Evolutionary conservation across 2,113 vertebrate species (phyloP), one percentile per base, ranked within the genome.

Genomic region (Manacus vitellinus): DNA sequence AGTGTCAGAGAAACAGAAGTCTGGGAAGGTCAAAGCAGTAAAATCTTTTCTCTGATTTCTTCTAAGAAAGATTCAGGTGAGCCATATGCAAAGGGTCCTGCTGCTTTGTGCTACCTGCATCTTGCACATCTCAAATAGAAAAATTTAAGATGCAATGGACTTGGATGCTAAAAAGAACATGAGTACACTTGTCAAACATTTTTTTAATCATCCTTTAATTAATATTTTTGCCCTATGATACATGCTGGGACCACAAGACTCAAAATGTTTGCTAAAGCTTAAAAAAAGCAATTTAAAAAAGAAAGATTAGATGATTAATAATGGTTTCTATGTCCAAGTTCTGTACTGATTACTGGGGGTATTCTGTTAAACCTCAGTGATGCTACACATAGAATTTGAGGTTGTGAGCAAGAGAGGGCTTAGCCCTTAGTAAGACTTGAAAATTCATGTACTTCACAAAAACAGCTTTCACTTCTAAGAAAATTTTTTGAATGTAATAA

Each of bases 1-100:
- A 55, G 62, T 92, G 25, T 91, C 79, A 73, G 25, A 85, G 84
- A 92, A 70, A 74, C 62, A 82, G 89, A 96, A 92, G 63, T 90
- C 71, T 86, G n/a, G 23, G 39, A 94, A 90, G 68, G 92, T 97
- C 79, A 95, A 94, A 96, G 95, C 85, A 88, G 62, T 78, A 88
- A 92, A 95, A 77, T 89, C 73, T 49, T 76, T 72, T 80, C 63
- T 89, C 24, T 5, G 12, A 28, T 73, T 58, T 61, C 37, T 89
- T 95, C 77, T 52, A 30, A 74, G 72, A 28, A 27, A 71, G 67
- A 77, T 35, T 63, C 52, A 37, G 44, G 68, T 37, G 18, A 92
- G 46, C 63, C 33, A 9, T 3, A 41, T 23, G 39, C 55, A 33
- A 19, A 39, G 73, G 24, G 4, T 82, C 35, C 54, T 70, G 7